Percentiles rank a stretch among this genome's conserved stretches.
Evolutionary conservation across 2,888 invertebrate genomes (phyloP).

Genomic region (Nephrotoma flavescens): DNA sequence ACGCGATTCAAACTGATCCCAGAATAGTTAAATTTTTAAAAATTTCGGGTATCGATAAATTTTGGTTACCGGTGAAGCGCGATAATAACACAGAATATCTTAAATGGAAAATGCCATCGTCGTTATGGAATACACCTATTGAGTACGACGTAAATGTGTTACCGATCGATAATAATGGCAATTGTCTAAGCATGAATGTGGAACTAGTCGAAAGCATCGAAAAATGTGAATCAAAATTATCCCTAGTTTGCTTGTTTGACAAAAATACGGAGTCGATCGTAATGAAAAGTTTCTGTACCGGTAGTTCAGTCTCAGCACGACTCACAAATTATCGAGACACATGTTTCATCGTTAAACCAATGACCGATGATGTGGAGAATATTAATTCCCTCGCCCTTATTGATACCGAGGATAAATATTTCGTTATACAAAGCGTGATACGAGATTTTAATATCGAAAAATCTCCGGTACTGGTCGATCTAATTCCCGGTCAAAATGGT

Average conservation of each 20-base stretch:
- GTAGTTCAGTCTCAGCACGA: background rate
- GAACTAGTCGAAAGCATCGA: background rate
- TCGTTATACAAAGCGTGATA: background rate
- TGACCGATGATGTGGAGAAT: background rate
- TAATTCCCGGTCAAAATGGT: background rate
- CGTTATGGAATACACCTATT: background rate
- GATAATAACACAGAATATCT: background rate
- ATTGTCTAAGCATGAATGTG: background rate
- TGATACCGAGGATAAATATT: background rate
- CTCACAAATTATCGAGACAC: background rate
- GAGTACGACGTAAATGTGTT: background rate
- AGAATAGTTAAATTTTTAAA: background rate
- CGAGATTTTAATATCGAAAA: background rate
- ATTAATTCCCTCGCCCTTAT: background rate
- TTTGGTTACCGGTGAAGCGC: background rate
- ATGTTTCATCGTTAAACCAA: background rate
- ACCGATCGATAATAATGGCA: background rate
- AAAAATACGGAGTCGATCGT: background rate
- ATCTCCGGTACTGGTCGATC: background rate
- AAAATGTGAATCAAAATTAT: background rate
- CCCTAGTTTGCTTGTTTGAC: background rate
- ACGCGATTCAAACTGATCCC: background rate
- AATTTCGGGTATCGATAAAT: background rate
- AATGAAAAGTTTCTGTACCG: background rate
- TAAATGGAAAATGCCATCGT: background rate